phyloP scores from a whole-genome alignment of 1,140 invertebrate genomes.

The Aphis gossypii region DNA sequence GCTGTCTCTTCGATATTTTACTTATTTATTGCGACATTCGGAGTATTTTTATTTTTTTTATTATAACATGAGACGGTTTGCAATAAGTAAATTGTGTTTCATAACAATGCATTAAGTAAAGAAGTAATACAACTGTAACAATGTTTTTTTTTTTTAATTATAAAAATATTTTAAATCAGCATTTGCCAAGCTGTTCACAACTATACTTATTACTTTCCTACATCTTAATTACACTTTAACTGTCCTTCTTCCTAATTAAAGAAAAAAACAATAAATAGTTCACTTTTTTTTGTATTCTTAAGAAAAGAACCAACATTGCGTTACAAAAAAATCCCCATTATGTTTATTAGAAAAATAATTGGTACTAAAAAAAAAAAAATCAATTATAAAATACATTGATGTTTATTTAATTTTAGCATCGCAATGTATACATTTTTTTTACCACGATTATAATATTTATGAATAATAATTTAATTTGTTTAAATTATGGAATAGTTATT shows the following conservation, averaged over 20 bases:
- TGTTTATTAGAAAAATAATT: background rate
- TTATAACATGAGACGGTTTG: background rate
- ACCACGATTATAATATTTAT: background rate
- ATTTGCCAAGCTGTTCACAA: background rate
- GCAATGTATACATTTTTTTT: background rate
- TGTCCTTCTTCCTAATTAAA: background rate
- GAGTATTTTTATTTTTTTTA: background rate
- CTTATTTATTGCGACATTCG: background rate
- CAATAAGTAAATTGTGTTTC: background rate
- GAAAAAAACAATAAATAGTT: background rate
- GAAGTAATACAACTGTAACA: background rate
- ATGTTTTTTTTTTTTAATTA: background rate
- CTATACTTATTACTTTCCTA: background rate
- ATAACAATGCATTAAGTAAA: background rate
- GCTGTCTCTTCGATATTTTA: background rate
- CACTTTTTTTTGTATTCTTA: background rate
- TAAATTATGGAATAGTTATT: too few relatives aligned
- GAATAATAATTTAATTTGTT: background rate
- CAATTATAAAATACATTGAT: background rate
- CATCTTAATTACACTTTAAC: conserved; percentile 9
- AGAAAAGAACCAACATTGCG: background rate
- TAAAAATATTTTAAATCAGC: conserved; percentile 9
- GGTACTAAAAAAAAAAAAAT: background rate
- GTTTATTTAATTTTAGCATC: background rate
- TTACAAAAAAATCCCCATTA: background rate